These are phyloP conservation scores for Drosophila histrio DNA, from an alignment of 2,888 invertebrate genomes.

Conservation along the genomic window DNA sequence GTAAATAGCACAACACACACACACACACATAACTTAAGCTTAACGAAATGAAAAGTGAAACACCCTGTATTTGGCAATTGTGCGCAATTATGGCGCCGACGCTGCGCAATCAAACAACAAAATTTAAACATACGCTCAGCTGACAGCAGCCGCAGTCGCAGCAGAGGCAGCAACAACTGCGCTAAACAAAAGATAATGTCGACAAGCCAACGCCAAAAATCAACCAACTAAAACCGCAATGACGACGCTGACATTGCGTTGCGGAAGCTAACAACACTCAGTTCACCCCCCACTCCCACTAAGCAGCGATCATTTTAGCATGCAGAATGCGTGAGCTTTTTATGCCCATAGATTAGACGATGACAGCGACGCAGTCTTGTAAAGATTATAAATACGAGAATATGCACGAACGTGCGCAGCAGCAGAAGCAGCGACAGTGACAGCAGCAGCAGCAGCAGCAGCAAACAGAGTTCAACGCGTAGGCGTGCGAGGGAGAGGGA, in stretches of 20 bases:
- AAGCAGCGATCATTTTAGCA: conserved; percentile 36
- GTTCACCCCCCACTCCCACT: not conserved
- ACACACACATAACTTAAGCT: conserved; percentile 21
- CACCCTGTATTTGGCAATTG: conserved; percentile 76
- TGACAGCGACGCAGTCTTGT: conserved; percentile 18
- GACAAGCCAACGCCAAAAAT: conserved; percentile 46
- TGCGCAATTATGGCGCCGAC: conserved; percentile 64
- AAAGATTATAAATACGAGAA: conserved; percentile 42
- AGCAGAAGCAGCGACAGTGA: not conserved
- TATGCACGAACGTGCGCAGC: conserved; percentile 33
- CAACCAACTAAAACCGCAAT: conserved; percentile 56
- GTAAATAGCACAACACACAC: conserved; percentile 63
- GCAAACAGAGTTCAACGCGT: not conserved
- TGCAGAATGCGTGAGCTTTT: conserved; percentile 54
- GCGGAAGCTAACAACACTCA: conserved; percentile 50
- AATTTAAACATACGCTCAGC: conserved; percentile 19
- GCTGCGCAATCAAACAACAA: conserved; percentile 58
- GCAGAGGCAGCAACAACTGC: conserved; percentile 18
- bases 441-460: not conserved
- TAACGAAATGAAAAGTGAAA: conserved; percentile 48
- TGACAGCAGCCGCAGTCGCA: conserved; percentile 33
- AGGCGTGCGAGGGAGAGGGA: not conserved
- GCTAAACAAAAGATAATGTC: conserved; percentile 69
- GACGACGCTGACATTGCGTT: conserved; percentile 31
- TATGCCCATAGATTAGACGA: conserved; percentile 44